Evolutionary conservation across 2,888 invertebrate genomes (phyloP), one percentile per base, ranked within the genome.

Genomic region (Anthrax anthrax): DNA sequence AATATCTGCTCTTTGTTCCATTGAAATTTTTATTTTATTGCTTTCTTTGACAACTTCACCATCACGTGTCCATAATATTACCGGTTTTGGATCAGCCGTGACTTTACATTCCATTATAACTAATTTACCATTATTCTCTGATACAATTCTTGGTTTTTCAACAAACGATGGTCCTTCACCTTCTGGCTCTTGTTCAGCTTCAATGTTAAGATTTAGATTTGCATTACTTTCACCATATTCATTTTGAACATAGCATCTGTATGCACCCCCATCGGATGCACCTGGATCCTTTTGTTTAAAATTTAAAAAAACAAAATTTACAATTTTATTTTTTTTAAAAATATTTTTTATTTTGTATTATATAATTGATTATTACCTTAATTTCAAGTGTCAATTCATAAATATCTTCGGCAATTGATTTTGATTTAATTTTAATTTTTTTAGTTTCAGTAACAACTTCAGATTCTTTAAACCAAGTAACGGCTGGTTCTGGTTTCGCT

Each of bases 141-240:
- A 90, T 55, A 85, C 80, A 59, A 90, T 90, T 52, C 84, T 78
- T 19, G 90, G 90, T 66, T 90, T 90, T 61, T 88, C 87, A 53
- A 89, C 80, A 69, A 98, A 97, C 23, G 89, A 88, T 47, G 97
- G 97, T 29, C 91, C 90, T 62, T 90, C 87, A 42, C 90, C 90
- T 71, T 89, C 87, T 1, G 84, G 86, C 70, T 90, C 89, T n/a
- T 88, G 82, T 70, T 88, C 88, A 59, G 96, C 92, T 75, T 95
- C 94, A 65, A 97, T 94, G 67, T 97, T 96, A 48, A 97, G 74
- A 61, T 95, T 94, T 45, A 97, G 76, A 69, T 95, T 95, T 51
- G 95, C 94, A 67, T 94, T 95, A 59, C 91, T 89, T 73, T 96
- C 96, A 51, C 97, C 97, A 64, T 80, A 89, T 69, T 92, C 89